A percentile compares a stretch with the other conserved stretches of the same genome.
Evolutionary conservation across 2,888 invertebrate species (phyloP).

Genomic region (Acanthosepion pharaonis): DNA sequence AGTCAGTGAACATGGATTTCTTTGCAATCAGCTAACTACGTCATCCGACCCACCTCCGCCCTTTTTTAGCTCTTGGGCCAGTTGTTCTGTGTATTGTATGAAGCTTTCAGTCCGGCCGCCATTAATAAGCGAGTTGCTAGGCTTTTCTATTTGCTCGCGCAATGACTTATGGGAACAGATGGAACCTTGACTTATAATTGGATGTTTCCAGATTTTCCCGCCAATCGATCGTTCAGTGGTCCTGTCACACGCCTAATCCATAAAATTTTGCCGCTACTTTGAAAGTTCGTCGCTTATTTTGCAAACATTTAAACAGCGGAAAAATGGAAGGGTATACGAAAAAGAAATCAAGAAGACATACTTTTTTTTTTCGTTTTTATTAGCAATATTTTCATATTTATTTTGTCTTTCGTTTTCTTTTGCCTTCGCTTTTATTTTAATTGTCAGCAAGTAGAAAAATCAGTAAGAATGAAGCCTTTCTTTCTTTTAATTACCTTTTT

Average conservation of each 20-base stretch:
- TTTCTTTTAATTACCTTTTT: too few relatives aligned
- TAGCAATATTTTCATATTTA: too few relatives aligned
- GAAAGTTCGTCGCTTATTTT: background rate
- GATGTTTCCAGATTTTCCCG: background rate
- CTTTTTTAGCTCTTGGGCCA: too few relatives aligned
- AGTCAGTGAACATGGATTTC: too few relatives aligned
- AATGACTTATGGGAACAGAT: background rate
- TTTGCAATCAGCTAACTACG: too few relatives aligned
- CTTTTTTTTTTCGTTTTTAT: too few relatives aligned
- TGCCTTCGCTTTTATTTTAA: too few relatives aligned
- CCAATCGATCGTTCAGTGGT: background rate
- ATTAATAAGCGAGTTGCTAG: conserved; percentile 20
- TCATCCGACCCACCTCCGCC: too few relatives aligned
- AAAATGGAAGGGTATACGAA: background rate
- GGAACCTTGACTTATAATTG: background rate
- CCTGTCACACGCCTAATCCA: background rate
- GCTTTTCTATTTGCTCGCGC: background rate
- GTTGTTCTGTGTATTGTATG: too few relatives aligned
- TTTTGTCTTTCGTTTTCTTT: too few relatives aligned
- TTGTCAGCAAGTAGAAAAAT: too few relatives aligned
- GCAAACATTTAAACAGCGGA: background rate
- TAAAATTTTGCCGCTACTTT: background rate
- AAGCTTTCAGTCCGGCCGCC: background rate
- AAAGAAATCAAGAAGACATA: background rate
- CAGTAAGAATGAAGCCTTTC: too few relatives aligned